Base-by-base conservation (phyloP, 2,113 vertebrate genomes). In the zebrafish (Danio rerio) region DNA sequence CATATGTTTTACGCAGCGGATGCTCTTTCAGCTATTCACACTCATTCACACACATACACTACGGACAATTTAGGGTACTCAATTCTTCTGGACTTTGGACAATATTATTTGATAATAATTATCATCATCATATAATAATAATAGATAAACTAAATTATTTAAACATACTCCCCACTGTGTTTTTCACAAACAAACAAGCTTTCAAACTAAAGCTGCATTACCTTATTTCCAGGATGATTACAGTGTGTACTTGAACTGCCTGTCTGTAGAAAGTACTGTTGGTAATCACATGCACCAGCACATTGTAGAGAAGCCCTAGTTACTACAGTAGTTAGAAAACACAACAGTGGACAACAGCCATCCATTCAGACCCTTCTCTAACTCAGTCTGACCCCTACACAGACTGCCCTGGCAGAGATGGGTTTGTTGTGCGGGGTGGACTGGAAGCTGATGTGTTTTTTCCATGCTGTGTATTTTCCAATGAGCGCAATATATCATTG, bases 401-500 rank as follows among this genome's bases (percentile, higher is more conserved):
- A 58, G 11, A 61, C 10, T 61, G 18, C 56, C 40, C 40, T 61
- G 18, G 7, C n/a, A 15, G 9, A 11, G 58, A 47, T 49, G 43
- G 42, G 40, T 69, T 65, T 43, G 40, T 9, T n/a, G 62, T 40
- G 7, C 6, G 50, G 79, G 45, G n/a, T n/a, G 55, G 68, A n/a
- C 42, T 31, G 5, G 13, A 50, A 56, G 61, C 9, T 56, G 55
- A 81, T 53, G 56, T 68, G 50, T 12, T 66, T 82, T 74, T 82
- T 82, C 81, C 81, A 82, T 76, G 61, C 31, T 18, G 21, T 75
- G n/a, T 20, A 66, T 79, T 66, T 78, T 78, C 76, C 61, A 7
- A 76, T 66, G 61, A n/a, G 21, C 45, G 61, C 45, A 65, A 55
- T 45, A 68, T 59, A 68, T 76, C 40, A 76, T 52, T 47, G 81